Conservation (phyloP, 2,113 vertebrate species). For the Trematocara nigrifrons region DNA sequence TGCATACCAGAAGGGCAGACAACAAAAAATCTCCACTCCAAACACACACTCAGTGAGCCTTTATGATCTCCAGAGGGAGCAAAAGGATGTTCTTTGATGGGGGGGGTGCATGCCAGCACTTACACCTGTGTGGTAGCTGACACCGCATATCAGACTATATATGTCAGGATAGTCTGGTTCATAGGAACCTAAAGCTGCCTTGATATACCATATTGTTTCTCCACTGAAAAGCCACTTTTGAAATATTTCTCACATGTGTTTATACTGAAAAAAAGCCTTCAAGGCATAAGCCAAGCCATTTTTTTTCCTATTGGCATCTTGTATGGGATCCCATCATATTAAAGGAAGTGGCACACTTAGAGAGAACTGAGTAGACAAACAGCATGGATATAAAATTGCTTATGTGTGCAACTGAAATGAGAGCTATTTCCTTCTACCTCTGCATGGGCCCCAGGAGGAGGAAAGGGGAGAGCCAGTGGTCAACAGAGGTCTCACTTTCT, state of each 20-base stretch:
- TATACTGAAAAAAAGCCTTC: not conserved
- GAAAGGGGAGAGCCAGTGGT: conserved; percentile 21
- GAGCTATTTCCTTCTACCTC: conserved; percentile 21
- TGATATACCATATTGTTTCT: not conserved
- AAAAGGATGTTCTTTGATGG: conserved; percentile 34
- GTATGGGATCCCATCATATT: not conserved
- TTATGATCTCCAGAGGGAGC: conserved; percentile 15
- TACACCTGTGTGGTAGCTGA: conserved; percentile 45
- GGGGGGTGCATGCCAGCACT: conserved; percentile 47
- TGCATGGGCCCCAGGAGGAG: conserved; percentile 22
- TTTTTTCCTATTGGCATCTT: not conserved
- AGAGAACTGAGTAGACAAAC: not conserved
- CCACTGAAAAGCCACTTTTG: not conserved
- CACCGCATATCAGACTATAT: not conserved
- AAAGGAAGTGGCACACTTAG: not conserved
- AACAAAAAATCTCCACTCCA: conserved; percentile 19
- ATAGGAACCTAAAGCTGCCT: not conserved
- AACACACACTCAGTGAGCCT: conserved; percentile 21
- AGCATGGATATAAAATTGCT: not conserved
- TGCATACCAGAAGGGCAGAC: conserved; percentile 47
- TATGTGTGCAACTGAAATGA: conserved; percentile 4
- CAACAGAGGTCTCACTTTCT: conserved; percentile 42
- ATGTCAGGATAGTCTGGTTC: not conserved
- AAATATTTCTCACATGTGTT: not conserved
- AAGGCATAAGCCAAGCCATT: not conserved